Base-by-base conservation (phyloP, 2,113 vertebrate genomes). In the Takifugu flavidus region DNA sequence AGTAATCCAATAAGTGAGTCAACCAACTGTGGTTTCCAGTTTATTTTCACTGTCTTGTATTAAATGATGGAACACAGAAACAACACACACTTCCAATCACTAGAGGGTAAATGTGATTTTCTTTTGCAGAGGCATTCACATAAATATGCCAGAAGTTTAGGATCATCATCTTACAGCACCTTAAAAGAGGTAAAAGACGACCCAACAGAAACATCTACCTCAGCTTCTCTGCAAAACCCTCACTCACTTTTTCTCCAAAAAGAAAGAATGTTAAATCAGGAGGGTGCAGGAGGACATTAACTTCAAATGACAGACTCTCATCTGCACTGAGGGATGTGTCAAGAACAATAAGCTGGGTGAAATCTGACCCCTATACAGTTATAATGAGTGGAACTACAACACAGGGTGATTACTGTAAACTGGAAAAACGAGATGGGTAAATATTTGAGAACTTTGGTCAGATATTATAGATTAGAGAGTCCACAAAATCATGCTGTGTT, bases 281-380 rank as follows among this genome's bases (percentile, higher is more conserved):
- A 3, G 44, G n/a, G 5, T 10, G 43, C 29, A 39, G 28, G 43
- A 28, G n/a, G 56, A 39, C 53, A 59, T 79, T 72, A 63, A 58
- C 61, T 65, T 61, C 25, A 76, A 70, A 56, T 65, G 45, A 66
- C 67, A 58, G 65, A 56, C 72, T 77, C 72, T 73, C 55, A 72
- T 83, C 50, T 39, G 26, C 46, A 69, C 52, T 26, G 47, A 72
- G 67, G 55, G 59, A 61, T 45, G 61, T 54, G 49, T 49, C 49
- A 39, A 11, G n/a, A 45, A 28, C 50, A 54, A 20, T 3, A 6
- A 8, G 25, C 6, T 25, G 49, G 12, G 20, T 46, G 75, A 70
- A 79, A 81, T 67, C 69, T 69, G 68, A 68, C 53, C 45, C 43
- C 43, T n/a, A 43, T 55, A 63, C 55, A 39, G 45, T 53, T 14